Conservation (phyloP, 1,140 invertebrate genomes). For the Drosophila oshimai region DNA sequence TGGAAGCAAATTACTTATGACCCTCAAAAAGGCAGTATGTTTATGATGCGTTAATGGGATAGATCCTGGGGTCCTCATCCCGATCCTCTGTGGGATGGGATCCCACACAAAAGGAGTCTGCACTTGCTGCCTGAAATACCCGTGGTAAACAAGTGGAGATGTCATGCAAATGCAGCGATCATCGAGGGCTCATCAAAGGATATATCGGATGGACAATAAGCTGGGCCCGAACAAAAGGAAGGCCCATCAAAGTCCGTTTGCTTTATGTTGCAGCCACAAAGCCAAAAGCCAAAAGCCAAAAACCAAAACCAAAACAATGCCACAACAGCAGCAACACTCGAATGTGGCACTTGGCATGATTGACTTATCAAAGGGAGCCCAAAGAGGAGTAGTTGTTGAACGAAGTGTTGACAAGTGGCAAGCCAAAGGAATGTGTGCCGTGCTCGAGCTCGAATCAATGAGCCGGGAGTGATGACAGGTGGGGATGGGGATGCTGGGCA, state of each 20-base stretch:
- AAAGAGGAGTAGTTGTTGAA: slow-evolving; percentile 49
- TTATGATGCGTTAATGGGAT: slow-evolving; percentile 7
- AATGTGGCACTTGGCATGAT: slow-evolving; percentile 78
- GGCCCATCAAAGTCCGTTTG: slow-evolving; percentile 22
- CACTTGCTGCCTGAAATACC: slow-evolving; percentile 8
- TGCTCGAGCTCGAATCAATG: slow-evolving; percentile 68
- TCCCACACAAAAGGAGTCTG: slow-evolving; percentile 20
- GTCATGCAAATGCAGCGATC: slow-evolving; percentile 64
- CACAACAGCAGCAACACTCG: slow-evolving; percentile 60
- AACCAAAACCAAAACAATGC: too few species aligned
- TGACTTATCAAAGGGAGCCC: slow-evolving; percentile 77
- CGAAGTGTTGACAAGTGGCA: slow-evolving; percentile 79
- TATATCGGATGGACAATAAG: slow-evolving; percentile 47
- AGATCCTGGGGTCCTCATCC: background rate
- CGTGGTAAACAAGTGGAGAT: slow-evolving; percentile 13
- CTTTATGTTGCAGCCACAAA: slow-evolving; percentile 23
- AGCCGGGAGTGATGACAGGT: slow-evolving; percentile 64
- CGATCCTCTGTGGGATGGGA: background rate
- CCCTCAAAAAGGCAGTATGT: background rate
- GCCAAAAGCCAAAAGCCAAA: too few species aligned
- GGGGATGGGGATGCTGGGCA: background rate
- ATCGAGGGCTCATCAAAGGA: slow-evolving; percentile 44
- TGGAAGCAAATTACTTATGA: slow-evolving; percentile 54
- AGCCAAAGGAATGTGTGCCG: slow-evolving; percentile 74
- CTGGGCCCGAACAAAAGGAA: slow-evolving; percentile 53